phyloP scores from a whole-genome alignment of 1,140 invertebrate species.

The Lordiphosa clarofinis region DNA sequence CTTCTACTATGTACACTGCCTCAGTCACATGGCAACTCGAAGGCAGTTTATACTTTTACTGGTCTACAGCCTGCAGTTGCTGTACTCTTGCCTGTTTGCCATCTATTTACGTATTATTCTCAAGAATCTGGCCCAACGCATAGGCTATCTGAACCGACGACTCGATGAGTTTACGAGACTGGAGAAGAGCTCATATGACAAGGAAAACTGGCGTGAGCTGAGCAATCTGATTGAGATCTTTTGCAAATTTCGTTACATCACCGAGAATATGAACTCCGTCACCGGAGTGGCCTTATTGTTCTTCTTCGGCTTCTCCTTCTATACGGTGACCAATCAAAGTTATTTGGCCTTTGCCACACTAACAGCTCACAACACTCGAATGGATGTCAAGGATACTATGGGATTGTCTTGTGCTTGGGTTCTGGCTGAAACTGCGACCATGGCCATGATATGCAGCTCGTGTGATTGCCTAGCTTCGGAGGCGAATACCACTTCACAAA shows the following conservation, averaged over 20 bases:
- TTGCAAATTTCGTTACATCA: conserved; percentile 65
- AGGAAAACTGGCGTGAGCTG: conserved; percentile 53
- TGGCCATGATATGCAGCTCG: conserved; percentile 55
- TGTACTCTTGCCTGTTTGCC: conserved; percentile 53
- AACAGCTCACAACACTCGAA: conserved; percentile 12
- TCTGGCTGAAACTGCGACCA: conserved; percentile 47
- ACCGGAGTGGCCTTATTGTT: conserved; percentile 51
- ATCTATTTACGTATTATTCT: conserved; percentile 48
- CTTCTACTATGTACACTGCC: conserved; percentile 55
- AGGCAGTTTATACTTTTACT: conserved; percentile 30
- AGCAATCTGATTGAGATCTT: conserved; percentile 60
- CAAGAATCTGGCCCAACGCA: conserved; percentile 36
- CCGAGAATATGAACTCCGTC: conserved; percentile 55
- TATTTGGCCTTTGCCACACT: conserved; percentile 60
- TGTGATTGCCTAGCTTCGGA: conserved; percentile 62
- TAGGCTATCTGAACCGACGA: conserved; percentile 44
- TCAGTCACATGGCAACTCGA: conserved; percentile 22
- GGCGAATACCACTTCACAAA: conserved; percentile 65
- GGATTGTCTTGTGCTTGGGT: conserved; percentile 60
- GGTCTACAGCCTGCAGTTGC: conserved; percentile 50
- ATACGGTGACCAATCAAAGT: conserved; percentile 66
- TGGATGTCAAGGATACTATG: conserved; percentile 43
- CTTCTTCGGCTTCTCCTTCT: conserved; percentile 64
- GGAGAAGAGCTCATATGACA: conserved; percentile 12
- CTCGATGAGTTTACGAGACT: conserved; percentile 40